Evolutionary conservation across 2,888 invertebrate genomes (phyloP).

Genomic region (Cheilosia vernalis): DNA sequence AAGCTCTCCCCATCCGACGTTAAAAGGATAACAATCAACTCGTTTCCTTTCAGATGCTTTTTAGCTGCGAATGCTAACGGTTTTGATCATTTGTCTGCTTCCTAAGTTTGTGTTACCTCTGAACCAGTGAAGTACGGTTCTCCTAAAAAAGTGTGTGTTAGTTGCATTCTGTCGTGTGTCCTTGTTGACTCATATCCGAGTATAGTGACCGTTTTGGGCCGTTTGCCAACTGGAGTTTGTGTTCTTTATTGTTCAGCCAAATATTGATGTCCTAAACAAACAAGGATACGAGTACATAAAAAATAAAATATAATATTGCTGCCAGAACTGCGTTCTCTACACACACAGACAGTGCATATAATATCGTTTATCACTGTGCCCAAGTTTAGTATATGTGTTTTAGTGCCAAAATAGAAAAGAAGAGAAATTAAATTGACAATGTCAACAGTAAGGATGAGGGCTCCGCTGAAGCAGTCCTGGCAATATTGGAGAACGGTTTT

Average conservation of each 20-base stretch:
- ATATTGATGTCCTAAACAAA: slow-evolving; percentile 46
- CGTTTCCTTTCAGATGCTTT: slow-evolving; percentile 64
- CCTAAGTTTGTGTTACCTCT: slow-evolving; percentile 19
- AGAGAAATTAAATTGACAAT: slow-evolving; percentile 50
- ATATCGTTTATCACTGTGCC: slow-evolving; percentile 33
- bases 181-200: slow-evolving; percentile 60
- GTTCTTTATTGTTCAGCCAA: slow-evolving; percentile 2
- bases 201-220: slow-evolving; percentile 56
- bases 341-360: slow-evolving; percentile 28
- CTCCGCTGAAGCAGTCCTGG: slow-evolving; percentile 63
- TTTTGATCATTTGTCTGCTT: slow-evolving; percentile 22
- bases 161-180: slow-evolving; percentile 31
- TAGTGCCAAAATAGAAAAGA: slow-evolving; percentile 47
- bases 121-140: slow-evolving; percentile 50
- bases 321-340: slow-evolving; percentile 29
- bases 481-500: slow-evolving; percentile 68
- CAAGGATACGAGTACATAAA: slow-evolving; percentile 16
- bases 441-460: slow-evolving; percentile 65
- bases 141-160: neutral
- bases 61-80: slow-evolving; percentile 57
- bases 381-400: slow-evolving; percentile 26
- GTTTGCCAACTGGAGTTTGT: slow-evolving; percentile 38
- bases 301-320: slow-evolving; percentile 22
- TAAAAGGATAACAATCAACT: slow-evolving; percentile 70
- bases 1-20: slow-evolving; percentile 59